Evolutionary conservation across 1,140 invertebrate species (phyloP).

Genomic region (Arion vulgaris): DNA sequence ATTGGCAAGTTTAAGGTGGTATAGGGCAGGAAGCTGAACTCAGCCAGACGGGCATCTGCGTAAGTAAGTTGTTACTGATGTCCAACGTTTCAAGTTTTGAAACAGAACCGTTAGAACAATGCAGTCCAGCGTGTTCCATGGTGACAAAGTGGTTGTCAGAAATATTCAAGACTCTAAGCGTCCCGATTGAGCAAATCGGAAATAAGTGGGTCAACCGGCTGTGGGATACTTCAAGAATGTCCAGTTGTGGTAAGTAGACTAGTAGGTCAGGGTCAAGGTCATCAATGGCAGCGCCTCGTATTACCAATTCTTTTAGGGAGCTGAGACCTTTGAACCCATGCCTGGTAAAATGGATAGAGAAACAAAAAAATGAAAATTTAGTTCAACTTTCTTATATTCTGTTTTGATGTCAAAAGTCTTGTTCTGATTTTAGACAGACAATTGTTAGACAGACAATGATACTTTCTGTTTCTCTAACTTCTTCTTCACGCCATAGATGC

Average conservation of each 20-base stretch:
- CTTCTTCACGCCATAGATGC: too few species aligned
- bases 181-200: conserved; percentile 28
- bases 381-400: conserved; percentile 20
- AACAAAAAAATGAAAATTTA: conserved; percentile 30
- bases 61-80: conserved; percentile 44
- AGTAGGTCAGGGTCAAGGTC: conserved; percentile 39
- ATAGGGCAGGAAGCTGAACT: conserved; percentile 38
- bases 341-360: conserved; percentile 34
- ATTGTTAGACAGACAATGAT: conserved; percentile 33
- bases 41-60: conserved; percentile 35
- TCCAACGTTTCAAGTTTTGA: conserved; percentile 37
- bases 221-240: conserved; percentile 39
- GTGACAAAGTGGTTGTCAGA: conserved; percentile 38
- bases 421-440: conserved; percentile 14
- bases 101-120: conserved; percentile 25
- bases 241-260: conserved; percentile 26
- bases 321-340: conserved; percentile 42
- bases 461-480: too few species aligned
- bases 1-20: conserved; percentile 35
- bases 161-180: conserved; percentile 40
- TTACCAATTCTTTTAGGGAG: conserved; percentile 37
- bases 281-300: conserved; percentile 38
- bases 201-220: conserved; percentile 40
- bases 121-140: conserved; percentile 36
- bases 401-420: conserved; percentile 25